phyloP scores from a whole-genome alignment of 2,797 vertebrate genomes.

The Petrocephalus schoutedeni region DNA sequence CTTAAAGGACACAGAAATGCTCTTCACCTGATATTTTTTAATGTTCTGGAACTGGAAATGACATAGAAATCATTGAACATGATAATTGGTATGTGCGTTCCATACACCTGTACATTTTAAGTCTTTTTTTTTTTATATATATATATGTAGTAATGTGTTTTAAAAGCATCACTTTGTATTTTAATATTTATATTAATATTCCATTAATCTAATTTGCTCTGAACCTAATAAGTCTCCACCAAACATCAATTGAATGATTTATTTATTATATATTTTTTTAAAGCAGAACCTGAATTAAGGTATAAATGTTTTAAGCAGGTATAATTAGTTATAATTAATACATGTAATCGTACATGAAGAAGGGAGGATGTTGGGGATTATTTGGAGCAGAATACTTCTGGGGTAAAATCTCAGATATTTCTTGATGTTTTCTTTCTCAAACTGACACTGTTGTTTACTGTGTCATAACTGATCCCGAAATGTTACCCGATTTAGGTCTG shows the following conservation, averaged over 20 bases:
- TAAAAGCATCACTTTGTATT: neutral
- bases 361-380: neutral
- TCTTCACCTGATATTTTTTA: conserved; percentile 16
- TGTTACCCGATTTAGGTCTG: neutral
- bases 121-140: neutral
- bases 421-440: neutral
- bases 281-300: conserved; percentile 6
- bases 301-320: conserved; percentile 3
- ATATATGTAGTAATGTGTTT: neutral
- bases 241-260: neutral
- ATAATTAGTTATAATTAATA: neutral
- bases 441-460: neutral
- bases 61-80: neutral
- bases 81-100: neutral
- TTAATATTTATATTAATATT: conserved; percentile 10
- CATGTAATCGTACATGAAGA: neutral
- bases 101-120: neutral
- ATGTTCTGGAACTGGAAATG: conserved; percentile 24
- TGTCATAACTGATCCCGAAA: neutral
- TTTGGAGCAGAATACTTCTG: neutral
- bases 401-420: neutral
- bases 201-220: neutral
- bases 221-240: neutral
- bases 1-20: neutral
- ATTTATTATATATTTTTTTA: neutral